Base-by-base conservation (phyloP, 30 jellyfish, hydroid and myxozoan genomes). In the Hydractinia echinata region DNA sequence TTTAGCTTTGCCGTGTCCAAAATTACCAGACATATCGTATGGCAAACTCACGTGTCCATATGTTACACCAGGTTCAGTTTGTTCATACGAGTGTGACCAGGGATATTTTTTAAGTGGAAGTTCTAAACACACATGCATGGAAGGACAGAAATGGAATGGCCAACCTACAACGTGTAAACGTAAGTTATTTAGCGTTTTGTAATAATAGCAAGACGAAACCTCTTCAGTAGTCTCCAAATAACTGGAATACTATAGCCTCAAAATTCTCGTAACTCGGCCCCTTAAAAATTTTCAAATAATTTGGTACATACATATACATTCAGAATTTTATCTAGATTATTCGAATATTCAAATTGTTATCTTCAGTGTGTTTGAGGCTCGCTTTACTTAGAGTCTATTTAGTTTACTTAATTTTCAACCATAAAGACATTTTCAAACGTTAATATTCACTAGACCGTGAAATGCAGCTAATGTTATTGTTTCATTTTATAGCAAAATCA, bases 11-110 rank as follows among this genome's bases (percentile, higher is more conserved):
- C 81, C 81, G n/a, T 71, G 81, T 71, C 81, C 18, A 71, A 30
- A 30, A 7, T 52, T 71, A 20, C 81, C 81, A 71, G 81, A 71
- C 30, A 71, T 71, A 15, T 52, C 81, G 51, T 50, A 71, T 50
- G 81, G 81, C 67, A 52, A 9, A n/a, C 61, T 71, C 30, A 71
- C 81, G 61, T 71, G 81, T 71, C 81, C 81, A 11, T 71, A 54
- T 5, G 30, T 50, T 60, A 48, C 30, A 20, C 81, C 61, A 7
- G 81, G 81, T 8, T 30, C 81, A 7, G 67, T 71, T 5, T 71
- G 81, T 71, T 71, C 81, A 20, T 71, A 71, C 67, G 53, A 30
- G 10, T 71, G 81, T 20, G 51, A 13, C 15, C 30, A 48, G 30
- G 81, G 81, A 7, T 71, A 71, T 71, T 50, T 15, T 52, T 50